phyloP scores from a whole-genome alignment of 2,888 invertebrate species.

The Digitonthophagus gazella region DNA sequence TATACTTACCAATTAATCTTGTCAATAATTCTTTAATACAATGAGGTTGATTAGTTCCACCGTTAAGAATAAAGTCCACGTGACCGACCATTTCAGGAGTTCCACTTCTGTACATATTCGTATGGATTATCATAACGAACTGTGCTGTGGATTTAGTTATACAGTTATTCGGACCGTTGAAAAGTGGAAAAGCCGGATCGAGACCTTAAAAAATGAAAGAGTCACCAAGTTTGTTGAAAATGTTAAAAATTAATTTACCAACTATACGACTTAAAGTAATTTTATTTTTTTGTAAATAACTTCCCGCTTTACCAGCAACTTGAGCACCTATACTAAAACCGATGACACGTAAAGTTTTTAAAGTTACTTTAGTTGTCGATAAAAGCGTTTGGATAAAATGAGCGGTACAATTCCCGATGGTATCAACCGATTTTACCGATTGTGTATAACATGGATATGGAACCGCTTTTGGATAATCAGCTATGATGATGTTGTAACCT shows the following conservation, averaged over 20 bases:
- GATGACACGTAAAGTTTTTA: constrained; percentile 57
- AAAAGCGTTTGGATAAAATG: constrained; percentile 57
- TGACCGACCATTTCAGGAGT: constrained; percentile 56
- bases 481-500: constrained; percentile 61
- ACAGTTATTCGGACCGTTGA: constrained; percentile 51
- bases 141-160: constrained; percentile 59
- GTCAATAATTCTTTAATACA: no score
- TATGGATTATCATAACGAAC: constrained; percentile 65
- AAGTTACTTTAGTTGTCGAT: constrained; percentile 47
- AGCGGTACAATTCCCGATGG: constrained; percentile 60
- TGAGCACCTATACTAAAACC: constrained; percentile 68
- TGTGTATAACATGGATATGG: constrained; percentile 60
- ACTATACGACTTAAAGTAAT: constrained; percentile 56
- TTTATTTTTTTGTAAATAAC: constrained; percentile 47
- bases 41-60: constrained; percentile 57
- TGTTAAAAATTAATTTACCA: constrained; percentile 46
- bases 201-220: constrained; percentile 52
- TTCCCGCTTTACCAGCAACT: constrained; percentile 56
- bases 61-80: constrained; percentile 61
- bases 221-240: background rate
- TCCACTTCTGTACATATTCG: constrained; percentile 59
- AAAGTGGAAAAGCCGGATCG: constrained; percentile 66
- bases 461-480: constrained; percentile 62
- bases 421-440: constrained; percentile 58
- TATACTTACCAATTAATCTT: no score